These are phyloP conservation scores for Numenius arquata DNA, from an alignment of 2,113 vertebrate species.

Conservation along the genomic window DNA sequence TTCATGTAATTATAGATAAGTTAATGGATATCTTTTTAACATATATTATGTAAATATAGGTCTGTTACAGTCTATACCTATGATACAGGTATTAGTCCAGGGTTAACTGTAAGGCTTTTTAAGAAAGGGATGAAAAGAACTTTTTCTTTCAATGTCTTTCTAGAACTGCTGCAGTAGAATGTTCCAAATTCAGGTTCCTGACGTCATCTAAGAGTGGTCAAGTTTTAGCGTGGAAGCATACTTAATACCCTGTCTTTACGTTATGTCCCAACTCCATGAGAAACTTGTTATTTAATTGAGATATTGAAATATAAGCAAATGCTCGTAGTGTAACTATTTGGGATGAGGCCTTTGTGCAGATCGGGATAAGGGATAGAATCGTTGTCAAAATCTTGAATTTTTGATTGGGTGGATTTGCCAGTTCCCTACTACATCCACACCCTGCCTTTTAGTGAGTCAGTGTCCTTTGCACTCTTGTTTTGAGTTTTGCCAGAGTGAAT, in stretches of 20 bases:
- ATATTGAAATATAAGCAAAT: background rate
- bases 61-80: background rate
- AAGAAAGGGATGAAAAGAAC: background rate
- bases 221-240: background rate
- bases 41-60: background rate
- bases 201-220: background rate
- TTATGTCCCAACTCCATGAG: background rate
- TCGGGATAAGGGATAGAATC: background rate
- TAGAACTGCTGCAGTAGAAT: background rate
- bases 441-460: background rate
- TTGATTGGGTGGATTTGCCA: background rate
- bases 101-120: background rate
- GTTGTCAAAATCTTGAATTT: background rate
- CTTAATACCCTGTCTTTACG: background rate
- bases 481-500: background rate
- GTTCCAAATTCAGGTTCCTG: background rate
- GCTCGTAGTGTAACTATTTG: background rate
- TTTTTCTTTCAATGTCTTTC: background rate
- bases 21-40: background rate
- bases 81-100: background rate
- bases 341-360: background rate
- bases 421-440: background rate
- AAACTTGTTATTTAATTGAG: background rate
- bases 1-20: background rate
- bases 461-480: background rate